Conservation (phyloP, 2,888 invertebrate genomes). For the Cephus rjabovi region DNA sequence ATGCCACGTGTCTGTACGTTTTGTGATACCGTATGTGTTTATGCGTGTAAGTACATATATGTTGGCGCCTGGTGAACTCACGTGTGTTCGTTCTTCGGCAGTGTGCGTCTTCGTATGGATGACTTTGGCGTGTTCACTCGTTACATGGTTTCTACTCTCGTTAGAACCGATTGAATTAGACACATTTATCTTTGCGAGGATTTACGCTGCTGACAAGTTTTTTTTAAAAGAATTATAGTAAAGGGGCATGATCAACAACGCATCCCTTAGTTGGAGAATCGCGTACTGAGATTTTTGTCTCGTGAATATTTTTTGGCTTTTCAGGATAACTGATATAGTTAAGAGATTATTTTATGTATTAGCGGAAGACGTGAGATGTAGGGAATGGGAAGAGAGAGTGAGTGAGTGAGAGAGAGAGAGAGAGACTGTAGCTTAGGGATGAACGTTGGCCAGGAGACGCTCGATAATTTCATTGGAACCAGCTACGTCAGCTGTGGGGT, state of each 20-base stretch:
- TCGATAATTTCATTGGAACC: constrained; percentile 48
- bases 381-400: background rate
- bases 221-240: background rate
- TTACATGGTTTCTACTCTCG: background rate
- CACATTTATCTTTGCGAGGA: no score
- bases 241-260: background rate
- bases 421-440: background rate
- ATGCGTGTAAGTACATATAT: background rate
- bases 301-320: background rate
- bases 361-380: background rate
- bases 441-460: constrained; percentile 14
- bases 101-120: background rate
- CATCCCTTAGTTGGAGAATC: background rate
- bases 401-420: no score
- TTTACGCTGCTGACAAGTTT: background rate
- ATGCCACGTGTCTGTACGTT: constrained; percentile 29
- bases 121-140: background rate
- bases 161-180: background rate
- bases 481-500: constrained; percentile 50
- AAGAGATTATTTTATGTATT: background rate
- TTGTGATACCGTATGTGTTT: background rate
- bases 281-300: background rate
- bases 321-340: background rate
- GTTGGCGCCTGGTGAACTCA: background rate
- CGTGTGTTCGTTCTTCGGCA: background rate